phyloP scores from a whole-genome alignment of 35 echinoderm and acorn worm genomes.

The Ophioderma brevispina region DNA sequence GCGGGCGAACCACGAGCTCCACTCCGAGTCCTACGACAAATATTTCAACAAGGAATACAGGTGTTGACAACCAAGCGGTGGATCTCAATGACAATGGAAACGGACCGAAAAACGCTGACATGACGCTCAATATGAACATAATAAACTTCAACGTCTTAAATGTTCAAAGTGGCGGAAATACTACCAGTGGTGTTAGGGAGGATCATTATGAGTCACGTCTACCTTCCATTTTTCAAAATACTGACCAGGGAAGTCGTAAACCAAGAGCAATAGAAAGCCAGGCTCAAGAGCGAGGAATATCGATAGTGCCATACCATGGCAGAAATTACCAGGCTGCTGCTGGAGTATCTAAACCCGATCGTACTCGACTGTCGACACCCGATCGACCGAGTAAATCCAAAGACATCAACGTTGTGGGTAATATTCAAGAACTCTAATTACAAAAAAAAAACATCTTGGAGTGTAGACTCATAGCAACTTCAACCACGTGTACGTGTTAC shows the following conservation, averaged over 20 bases:
- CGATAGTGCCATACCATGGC: background rate
- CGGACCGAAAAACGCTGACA: no score
- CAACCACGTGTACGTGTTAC: background rate
- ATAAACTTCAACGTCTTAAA: background rate
- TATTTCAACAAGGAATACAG: background rate
- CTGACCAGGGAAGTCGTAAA: background rate
- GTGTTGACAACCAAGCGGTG: background rate
- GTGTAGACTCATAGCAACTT: background rate
- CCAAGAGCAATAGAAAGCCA: background rate
- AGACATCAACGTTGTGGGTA: background rate
- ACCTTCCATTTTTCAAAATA: background rate
- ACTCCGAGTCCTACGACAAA: background rate
- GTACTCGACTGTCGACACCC: background rate
- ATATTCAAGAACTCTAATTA: background rate
- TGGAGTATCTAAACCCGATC: background rate
- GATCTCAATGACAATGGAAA: no score
- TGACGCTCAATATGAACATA: background rate
- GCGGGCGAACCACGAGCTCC: background rate
- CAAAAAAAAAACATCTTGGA: no score
- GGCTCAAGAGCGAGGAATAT: background rate
- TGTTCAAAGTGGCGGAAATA: background rate
- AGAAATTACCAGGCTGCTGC: background rate
- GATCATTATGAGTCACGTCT: background rate
- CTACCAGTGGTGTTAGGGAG: background rate
- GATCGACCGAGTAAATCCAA: background rate